Conservation (phyloP, 2,113 vertebrate genomes). For the Choloepus hoffmanni region DNA sequence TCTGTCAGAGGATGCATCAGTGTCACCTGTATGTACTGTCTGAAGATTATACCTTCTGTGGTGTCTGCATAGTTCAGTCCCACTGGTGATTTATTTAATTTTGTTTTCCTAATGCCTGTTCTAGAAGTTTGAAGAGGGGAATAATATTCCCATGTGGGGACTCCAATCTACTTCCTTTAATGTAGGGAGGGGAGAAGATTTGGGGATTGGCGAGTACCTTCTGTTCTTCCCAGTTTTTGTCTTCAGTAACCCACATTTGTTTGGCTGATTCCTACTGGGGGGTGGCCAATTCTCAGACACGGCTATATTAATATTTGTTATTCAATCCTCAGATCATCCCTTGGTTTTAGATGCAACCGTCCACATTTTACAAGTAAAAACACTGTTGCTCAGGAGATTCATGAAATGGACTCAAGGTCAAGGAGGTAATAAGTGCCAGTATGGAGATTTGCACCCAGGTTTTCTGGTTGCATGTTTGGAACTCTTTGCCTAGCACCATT, state of each 20-base stretch:
- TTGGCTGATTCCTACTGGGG: background rate
- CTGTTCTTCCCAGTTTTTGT: background rate
- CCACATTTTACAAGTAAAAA: background rate
- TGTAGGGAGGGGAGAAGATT: background rate
- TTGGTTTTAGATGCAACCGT: background rate
- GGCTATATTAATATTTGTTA: too few relatives aligned
- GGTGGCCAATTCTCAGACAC: background rate
- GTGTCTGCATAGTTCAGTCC: background rate
- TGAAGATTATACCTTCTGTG: background rate
- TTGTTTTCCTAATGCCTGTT: background rate
- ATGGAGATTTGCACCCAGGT: background rate
- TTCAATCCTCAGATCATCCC: background rate
- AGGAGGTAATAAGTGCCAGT: background rate
- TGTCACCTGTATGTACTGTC: background rate
- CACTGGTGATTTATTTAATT: background rate
- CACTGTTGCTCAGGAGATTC: background rate
- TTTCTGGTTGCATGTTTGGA: background rate
- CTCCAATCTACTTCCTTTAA: background rate
- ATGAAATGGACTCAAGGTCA: background rate
- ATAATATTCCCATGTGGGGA: background rate
- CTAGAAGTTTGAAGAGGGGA: background rate
- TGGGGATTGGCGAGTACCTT: background rate
- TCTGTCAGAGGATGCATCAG: background rate
- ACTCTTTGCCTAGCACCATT: background rate
- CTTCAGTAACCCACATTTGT: background rate